phyloP scores from a whole-genome alignment of 2,888 invertebrate genomes.

The Cephus spinipes region DNA sequence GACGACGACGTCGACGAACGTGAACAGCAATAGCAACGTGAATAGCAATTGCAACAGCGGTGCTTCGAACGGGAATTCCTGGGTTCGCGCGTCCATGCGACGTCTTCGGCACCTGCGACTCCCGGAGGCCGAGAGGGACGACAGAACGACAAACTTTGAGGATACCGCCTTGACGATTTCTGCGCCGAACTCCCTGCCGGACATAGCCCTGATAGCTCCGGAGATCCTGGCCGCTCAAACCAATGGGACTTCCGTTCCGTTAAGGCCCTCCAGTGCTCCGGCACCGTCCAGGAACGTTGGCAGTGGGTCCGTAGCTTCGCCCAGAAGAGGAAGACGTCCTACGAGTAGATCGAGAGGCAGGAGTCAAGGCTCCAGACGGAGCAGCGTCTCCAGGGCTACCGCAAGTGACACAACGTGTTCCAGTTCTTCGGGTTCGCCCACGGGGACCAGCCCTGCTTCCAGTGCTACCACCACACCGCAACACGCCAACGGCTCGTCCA shows the following conservation, averaged over 20 bases:
- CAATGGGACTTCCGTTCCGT: slow-evolving; percentile 46
- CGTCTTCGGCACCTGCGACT: slow-evolving; percentile 69
- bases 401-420: slow-evolving; percentile 42
- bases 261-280: slow-evolving; percentile 57
- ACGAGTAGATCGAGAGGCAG: slow-evolving; percentile 21
- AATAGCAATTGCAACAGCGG: neutral
- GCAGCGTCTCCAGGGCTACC: slow-evolving; percentile 41
- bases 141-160: slow-evolving; percentile 23
- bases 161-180: slow-evolving; percentile 27
- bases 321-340: slow-evolving; percentile 31
- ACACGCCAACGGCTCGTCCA: neutral
- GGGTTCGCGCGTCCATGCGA: slow-evolving; percentile 72
- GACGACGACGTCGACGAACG: slow-evolving; percentile 18
- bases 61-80: slow-evolving; percentile 55
- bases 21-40: neutral
- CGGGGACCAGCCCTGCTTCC: slow-evolving; percentile 45
- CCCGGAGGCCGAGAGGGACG: slow-evolving; percentile 53
- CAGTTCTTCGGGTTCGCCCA: slow-evolving; percentile 40
- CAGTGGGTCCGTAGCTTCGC: slow-evolving; percentile 22
- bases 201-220: slow-evolving; percentile 59
- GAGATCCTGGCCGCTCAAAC: slow-evolving; percentile 61
- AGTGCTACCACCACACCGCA: slow-evolving; percentile 35
- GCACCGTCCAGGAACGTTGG: slow-evolving; percentile 28
- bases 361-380: slow-evolving; percentile 34
- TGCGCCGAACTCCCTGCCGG: slow-evolving; percentile 57